Percentiles rank a stretch among this genome's conserved stretches.
Conservation (phyloP, 1,140 invertebrate genomes). For the Hormaphis cornu region DNA sequence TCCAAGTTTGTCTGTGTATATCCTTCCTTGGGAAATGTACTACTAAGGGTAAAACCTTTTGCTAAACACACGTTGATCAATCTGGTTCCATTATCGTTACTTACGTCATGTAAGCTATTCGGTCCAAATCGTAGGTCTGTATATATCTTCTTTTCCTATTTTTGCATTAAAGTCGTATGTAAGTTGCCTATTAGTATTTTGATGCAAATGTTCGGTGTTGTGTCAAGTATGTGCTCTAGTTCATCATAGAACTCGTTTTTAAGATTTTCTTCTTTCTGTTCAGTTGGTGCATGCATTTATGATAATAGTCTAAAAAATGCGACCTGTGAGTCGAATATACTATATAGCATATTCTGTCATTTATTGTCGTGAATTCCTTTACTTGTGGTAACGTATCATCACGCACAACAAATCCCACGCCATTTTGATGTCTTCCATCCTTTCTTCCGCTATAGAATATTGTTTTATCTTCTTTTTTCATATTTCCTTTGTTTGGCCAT, state of each 20-base stretch:
- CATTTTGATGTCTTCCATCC: not conserved
- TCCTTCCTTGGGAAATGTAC: not conserved
- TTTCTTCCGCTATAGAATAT: not conserved
- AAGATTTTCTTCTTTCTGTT: not conserved
- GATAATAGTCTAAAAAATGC: not conserved
- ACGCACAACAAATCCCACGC: not conserved
- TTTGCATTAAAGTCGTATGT: not conserved
- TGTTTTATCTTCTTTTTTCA: not conserved
- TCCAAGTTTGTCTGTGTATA: not conserved
- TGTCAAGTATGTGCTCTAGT: not conserved
- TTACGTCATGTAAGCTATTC: not conserved
- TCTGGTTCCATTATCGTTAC: not conserved
- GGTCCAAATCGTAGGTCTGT: not conserved
- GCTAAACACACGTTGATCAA: not conserved
- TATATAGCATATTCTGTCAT: not conserved
- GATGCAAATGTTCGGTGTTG: not conserved
- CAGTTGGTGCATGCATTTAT: not conserved
- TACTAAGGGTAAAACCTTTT: not conserved
- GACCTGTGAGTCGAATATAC: not conserved
- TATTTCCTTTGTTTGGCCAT: no score
- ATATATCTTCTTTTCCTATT: not conserved
- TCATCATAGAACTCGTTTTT: not conserved
- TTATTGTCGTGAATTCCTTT: not conserved
- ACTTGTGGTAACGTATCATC: not conserved
- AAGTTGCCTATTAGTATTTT: not conserved